Evolutionary conservation across 1,140 invertebrate genomes (phyloP).

Genomic region (Lamellibrachia luymesi): DNA sequence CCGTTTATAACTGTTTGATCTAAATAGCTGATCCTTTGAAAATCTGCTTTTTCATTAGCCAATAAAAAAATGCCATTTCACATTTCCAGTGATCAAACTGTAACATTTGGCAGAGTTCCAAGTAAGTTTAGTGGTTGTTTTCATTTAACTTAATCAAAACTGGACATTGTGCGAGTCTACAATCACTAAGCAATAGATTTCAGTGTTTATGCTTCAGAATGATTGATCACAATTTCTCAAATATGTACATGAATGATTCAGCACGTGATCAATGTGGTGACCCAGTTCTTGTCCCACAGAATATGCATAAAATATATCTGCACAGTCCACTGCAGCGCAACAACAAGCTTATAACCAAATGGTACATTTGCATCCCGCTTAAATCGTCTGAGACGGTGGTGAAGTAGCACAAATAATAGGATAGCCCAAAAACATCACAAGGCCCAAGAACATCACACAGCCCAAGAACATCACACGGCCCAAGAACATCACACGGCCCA

Average conservation of each 20-base stretch:
- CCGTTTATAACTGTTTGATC: neutral
- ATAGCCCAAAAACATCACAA: too few relatives aligned
- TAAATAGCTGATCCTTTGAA: neutral
- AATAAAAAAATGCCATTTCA: neutral
- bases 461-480: too few relatives aligned
- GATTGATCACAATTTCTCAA: neutral
- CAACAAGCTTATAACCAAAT: too few relatives aligned
- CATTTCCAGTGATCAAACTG: neutral
- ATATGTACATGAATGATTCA: neutral
- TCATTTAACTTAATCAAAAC: neutral
- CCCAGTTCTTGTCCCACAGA: neutral
- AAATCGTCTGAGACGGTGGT: too few relatives aligned
- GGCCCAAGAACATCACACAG: too few relatives aligned
- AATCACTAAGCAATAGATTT: neutral
- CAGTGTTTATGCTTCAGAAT: neutral
- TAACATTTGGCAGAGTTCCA: neutral
- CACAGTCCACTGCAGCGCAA: too few relatives aligned
- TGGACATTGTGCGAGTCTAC: neutral
- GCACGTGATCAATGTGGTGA: neutral
- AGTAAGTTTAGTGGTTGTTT: neutral
- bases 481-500: too few relatives aligned
- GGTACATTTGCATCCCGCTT: too few relatives aligned
- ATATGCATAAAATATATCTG: neutral
- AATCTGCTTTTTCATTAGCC: neutral
- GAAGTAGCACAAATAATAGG: too few relatives aligned